These are phyloP conservation scores for Drosophila quinaria DNA, from an alignment of 2,888 invertebrate genomes.

Conservation along the genomic window DNA sequence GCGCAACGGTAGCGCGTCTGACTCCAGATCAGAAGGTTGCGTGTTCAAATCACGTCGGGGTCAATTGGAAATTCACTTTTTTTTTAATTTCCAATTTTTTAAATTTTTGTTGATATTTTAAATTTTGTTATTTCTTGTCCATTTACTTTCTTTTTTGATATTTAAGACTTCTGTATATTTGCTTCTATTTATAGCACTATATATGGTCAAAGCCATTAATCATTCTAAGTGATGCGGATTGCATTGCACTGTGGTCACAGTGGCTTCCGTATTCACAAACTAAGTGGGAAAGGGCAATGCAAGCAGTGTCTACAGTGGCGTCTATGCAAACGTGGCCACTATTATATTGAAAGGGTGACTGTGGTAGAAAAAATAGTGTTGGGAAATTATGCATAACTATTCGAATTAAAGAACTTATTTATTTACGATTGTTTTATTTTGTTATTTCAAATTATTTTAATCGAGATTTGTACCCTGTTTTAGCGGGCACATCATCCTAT, in stretches of 20 bases:
- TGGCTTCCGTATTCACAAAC: not conserved
- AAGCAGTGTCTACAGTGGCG: slow-evolving; percentile 13
- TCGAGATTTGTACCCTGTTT: not conserved
- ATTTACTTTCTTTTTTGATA: not conserved
- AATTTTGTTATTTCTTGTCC: not conserved
- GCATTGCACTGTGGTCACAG: not conserved
- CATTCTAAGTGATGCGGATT: not conserved
- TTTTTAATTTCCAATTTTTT: slow-evolving; percentile 14
- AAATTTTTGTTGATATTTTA: not conserved
- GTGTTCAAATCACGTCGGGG: slow-evolving; percentile 66
- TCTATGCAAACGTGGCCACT: not conserved
- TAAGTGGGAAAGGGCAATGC: not conserved
- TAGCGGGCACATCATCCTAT: not conserved
- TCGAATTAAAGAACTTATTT: not conserved
- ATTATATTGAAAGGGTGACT: not conserved
- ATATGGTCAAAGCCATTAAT: not conserved
- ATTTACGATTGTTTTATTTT: not conserved
- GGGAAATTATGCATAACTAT: not conserved
- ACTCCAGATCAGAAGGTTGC: slow-evolving; percentile 66
- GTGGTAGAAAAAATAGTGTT: not conserved
- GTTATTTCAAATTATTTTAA: too few relatives aligned
- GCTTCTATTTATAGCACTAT: not conserved
- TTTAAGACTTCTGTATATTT: not conserved
- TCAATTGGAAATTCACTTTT: slow-evolving; percentile 3
- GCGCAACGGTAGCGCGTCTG: slow-evolving; percentile 66